Evolutionary conservation across 2,113 vertebrate species (phyloP).

Genomic region (Plotosus lineatus): DNA sequence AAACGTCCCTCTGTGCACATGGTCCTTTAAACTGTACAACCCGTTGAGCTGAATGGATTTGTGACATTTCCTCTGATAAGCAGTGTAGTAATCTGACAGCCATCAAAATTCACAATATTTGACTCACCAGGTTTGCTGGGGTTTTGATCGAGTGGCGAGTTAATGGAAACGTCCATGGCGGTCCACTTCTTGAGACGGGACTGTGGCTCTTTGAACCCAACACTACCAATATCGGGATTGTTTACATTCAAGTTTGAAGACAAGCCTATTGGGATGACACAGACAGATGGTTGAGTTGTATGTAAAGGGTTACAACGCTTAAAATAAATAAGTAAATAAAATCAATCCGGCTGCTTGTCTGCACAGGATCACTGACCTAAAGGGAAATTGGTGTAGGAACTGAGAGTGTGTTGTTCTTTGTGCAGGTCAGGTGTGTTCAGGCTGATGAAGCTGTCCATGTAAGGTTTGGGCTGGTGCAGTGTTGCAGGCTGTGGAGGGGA

Average conservation of each 20-base stretch:
- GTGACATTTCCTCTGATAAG: background rate
- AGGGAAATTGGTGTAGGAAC: slow-evolving; percentile 90
- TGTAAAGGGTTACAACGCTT: background rate
- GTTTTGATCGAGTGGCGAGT: slow-evolving; percentile 91
- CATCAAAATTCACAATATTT: too few relatives aligned
- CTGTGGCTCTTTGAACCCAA: slow-evolving; percentile 91
- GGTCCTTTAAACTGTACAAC: background rate
- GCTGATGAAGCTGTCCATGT: slow-evolving; percentile 87
- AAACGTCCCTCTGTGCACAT: background rate
- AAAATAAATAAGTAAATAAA: background rate
- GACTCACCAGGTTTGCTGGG: slow-evolving; percentile 94
- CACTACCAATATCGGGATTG: slow-evolving; percentile 86
- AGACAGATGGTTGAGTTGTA: background rate
- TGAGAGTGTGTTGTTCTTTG: slow-evolving; percentile 85
- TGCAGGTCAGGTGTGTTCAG: slow-evolving; percentile 86
- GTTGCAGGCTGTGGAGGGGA: slow-evolving; percentile 77
- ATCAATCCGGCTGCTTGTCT: background rate
- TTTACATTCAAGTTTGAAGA: slow-evolving; percentile 99
- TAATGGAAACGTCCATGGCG: slow-evolving; percentile 88
- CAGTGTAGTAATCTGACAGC: too few relatives aligned
- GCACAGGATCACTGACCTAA: slow-evolving; percentile 74
- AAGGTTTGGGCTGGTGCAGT: slow-evolving; percentile 87
- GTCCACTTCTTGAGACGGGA: slow-evolving; percentile 97
- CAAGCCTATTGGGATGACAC: slow-evolving; percentile 77
- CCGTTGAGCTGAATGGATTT: background rate